Conservation (phyloP, 2,888 invertebrate genomes). For the Orgyia antiqua region DNA sequence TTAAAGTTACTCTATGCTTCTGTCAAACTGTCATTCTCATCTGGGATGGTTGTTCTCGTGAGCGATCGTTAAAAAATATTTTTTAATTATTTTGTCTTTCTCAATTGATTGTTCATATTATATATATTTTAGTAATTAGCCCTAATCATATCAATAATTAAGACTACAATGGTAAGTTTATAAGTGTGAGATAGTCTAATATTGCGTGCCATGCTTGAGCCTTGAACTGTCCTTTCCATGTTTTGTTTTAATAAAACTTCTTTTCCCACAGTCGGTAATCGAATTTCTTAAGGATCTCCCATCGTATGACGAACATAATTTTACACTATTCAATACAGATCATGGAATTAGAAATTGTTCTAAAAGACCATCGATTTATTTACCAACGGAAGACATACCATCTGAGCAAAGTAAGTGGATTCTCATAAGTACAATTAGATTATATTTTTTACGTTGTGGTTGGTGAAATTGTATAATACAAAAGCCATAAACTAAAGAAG, state of each 20-base stretch:
- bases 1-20: no score
- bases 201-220: slow-evolving; percentile 30
- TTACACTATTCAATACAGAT: slow-evolving; percentile 93
- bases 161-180: slow-evolving; percentile 49
- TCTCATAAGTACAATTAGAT: neutral
- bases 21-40: slow-evolving; percentile 56
- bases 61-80: slow-evolving; percentile 35
- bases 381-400: slow-evolving; percentile 94
- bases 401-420: slow-evolving; percentile 90
- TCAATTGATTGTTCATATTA: slow-evolving; percentile 31
- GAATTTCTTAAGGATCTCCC: slow-evolving; percentile 95
- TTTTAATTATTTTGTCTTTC: slow-evolving; percentile 46
- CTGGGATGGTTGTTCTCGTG: slow-evolving; percentile 34
- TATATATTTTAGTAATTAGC: slow-evolving; percentile 24
- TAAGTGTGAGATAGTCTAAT: slow-evolving; percentile 5
- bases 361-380: slow-evolving; percentile 93
- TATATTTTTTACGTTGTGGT: neutral
- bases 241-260: slow-evolving; percentile 22
- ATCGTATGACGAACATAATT: slow-evolving; percentile 93
- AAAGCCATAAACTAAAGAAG: no score
- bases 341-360: slow-evolving; percentile 88
- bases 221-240: slow-evolving; percentile 29
- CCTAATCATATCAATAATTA: slow-evolving; percentile 26
- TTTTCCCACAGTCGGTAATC: slow-evolving; percentile 84
- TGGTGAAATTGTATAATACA: no score